phyloP scores from a whole-genome alignment of 2,888 invertebrate species.

The Andrena haemorrhoa region DNA sequence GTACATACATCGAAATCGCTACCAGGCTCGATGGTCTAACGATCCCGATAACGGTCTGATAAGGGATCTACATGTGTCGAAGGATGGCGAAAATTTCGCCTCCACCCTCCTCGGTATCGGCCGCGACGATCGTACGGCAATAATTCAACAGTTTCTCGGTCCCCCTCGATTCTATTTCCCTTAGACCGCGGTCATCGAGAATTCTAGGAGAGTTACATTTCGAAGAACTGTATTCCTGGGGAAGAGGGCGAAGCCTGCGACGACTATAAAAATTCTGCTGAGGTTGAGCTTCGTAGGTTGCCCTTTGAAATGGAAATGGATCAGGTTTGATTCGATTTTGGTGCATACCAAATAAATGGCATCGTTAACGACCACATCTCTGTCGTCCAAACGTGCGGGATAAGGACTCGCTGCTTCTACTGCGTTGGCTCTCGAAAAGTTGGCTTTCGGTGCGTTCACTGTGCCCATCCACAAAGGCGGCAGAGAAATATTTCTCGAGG shows the following conservation, averaged over 20 bases:
- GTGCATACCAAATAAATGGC: too few relatives aligned
- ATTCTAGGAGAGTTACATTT: neutral
- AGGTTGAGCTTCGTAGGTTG: too few relatives aligned
- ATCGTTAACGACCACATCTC: too few relatives aligned
- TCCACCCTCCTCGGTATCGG: constrained; percentile 6
- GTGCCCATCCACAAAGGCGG: too few relatives aligned
- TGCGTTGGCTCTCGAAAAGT: too few relatives aligned
- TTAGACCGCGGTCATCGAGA: neutral
- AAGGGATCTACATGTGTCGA: constrained; percentile 61
- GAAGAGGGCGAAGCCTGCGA: neutral
- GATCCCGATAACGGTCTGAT: constrained; percentile 67
- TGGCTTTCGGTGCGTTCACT: too few relatives aligned
- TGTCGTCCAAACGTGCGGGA: too few relatives aligned
- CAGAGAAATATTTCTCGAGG: too few relatives aligned
- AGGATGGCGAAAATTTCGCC: constrained; percentile 60
- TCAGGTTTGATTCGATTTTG: too few relatives aligned
- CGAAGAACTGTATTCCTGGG: neutral
- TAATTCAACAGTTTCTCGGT: constrained; percentile 23
- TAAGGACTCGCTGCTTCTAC: too few relatives aligned
- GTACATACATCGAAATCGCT: constrained; percentile 69
- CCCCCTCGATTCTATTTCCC: neutral
- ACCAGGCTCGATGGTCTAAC: constrained; percentile 64
- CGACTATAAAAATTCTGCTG: too few relatives aligned
- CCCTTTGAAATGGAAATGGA: too few relatives aligned
- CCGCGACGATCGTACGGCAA: constrained; percentile 2